A percentile compares a stretch with the other conserved stretches of the same genome.
Evolutionary conservation across 1,140 invertebrate species (phyloP).

Genomic region (Diploscapter pachys): DNA sequence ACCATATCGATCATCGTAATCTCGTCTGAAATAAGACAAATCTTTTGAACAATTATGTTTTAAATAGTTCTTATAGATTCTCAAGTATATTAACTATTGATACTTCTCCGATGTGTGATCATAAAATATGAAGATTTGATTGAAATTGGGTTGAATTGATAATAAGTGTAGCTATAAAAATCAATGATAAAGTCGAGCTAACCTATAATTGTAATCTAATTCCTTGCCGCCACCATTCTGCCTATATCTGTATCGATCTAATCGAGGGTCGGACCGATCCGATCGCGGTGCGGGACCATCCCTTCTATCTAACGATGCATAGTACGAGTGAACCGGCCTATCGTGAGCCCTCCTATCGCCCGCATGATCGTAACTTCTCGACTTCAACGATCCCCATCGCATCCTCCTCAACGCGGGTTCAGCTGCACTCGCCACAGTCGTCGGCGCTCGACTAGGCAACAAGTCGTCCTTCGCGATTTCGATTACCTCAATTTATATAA

Average conservation of each 20-base stretch:
- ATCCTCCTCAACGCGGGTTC: constrained; percentile 50
- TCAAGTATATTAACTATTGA: no score
- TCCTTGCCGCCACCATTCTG: background rate
- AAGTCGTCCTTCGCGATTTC: constrained; percentile 72
- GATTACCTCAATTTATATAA: constrained; percentile 64
- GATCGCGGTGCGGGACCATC: constrained; percentile 2
- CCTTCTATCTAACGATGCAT: constrained; percentile 42
- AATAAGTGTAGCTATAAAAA: no score
- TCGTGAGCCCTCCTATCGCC: constrained; percentile 30
- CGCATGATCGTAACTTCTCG: constrained; percentile 53
- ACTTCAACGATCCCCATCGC: constrained; percentile 57
- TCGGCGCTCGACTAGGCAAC: constrained; percentile 50
- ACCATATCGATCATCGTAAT: constrained; percentile 14
- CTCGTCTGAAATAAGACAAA: background rate
- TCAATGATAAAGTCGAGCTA: no score
- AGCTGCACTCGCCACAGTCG: constrained; percentile 20
- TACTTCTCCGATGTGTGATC: no score
- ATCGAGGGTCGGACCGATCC: constrained; percentile 11
- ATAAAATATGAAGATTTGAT: no score
- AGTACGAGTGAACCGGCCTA: constrained; percentile 3
- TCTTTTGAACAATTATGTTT: no score
- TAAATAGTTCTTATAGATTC: no score
- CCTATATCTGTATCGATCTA: constrained; percentile 4
- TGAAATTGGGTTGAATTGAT: no score
- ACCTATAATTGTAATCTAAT: background rate